Conservation (phyloP, 2,113 vertebrate genomes). For the Cyprinodon brontotheroides region DNA sequence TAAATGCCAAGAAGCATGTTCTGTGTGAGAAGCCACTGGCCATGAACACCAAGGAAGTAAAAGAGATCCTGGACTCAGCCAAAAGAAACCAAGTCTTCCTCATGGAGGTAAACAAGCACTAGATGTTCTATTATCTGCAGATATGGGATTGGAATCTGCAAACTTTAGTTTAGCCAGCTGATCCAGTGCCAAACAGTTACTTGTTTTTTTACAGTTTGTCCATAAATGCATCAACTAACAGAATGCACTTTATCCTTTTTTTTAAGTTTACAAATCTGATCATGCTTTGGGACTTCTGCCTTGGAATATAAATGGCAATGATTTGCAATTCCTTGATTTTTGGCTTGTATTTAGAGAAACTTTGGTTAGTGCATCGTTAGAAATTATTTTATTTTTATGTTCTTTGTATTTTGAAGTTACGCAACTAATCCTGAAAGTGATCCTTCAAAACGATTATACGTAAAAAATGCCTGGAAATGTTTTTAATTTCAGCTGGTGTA, state of each 20-base stretch:
- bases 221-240: not conserved
- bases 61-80: conserved; percentile 76
- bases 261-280: no score
- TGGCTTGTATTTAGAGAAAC: no score
- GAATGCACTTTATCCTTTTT: not conserved
- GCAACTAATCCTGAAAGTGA: not conserved
- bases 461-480: not conserved
- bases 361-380: not conserved
- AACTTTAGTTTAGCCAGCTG: no score
- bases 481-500: not conserved
- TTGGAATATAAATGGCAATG: no score
- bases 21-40: conserved; percentile 89
- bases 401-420: not conserved
- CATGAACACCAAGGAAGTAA: conserved; percentile 82
- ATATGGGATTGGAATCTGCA: no score
- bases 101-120: conserved; percentile 67
- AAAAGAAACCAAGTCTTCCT: conserved; percentile 75
- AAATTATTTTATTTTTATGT: not conserved
- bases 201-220: no score
- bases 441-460: not conserved
- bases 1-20: conserved; percentile 82
- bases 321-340: not conserved
- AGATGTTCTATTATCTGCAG: not conserved
- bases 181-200: no score
- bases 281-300: no score